phyloP scores from a whole-genome alignment of 2,797 vertebrate species.

The Simalia tracyae region DNA sequence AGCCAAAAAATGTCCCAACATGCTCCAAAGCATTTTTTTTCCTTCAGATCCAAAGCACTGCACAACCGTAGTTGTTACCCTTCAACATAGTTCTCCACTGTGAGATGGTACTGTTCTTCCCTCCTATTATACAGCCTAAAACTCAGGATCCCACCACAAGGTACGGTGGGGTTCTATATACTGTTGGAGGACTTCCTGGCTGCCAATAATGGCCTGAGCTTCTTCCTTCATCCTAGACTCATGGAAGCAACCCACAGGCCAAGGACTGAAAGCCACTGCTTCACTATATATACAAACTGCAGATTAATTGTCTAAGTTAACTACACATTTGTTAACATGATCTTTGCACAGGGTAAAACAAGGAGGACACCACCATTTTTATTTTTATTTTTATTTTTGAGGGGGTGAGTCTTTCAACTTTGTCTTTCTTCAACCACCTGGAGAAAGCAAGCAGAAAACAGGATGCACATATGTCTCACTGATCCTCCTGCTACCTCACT shows the following conservation, averaged over 20 bases:
- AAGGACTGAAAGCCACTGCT: background rate
- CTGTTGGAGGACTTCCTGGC: background rate
- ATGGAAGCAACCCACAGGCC: background rate
- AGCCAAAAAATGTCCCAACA: background rate
- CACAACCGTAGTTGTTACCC: background rate
- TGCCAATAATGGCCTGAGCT: too few species aligned
- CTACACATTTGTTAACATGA: background rate
- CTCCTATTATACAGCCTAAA: background rate
- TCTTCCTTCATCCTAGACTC: background rate
- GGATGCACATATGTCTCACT: rapidly evolving
- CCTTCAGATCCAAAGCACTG: background rate
- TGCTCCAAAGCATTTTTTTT: background rate
- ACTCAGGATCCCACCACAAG: background rate
- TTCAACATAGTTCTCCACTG: background rate
- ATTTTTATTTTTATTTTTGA: background rate
- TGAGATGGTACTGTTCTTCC: background rate
- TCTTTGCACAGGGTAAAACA: background rate
- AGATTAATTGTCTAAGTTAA: background rate
- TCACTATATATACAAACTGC: background rate
- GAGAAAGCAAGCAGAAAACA: constrained; percentile 1
- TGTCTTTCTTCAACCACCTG: background rate
- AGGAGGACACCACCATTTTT: background rate
- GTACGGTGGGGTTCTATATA: background rate
- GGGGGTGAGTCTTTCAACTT: constrained; percentile 26
- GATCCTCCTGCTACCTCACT: constrained; percentile 3